Evolutionary conservation across 2,113 vertebrate species (phyloP).

Genomic region (Grallaria varia): DNA sequence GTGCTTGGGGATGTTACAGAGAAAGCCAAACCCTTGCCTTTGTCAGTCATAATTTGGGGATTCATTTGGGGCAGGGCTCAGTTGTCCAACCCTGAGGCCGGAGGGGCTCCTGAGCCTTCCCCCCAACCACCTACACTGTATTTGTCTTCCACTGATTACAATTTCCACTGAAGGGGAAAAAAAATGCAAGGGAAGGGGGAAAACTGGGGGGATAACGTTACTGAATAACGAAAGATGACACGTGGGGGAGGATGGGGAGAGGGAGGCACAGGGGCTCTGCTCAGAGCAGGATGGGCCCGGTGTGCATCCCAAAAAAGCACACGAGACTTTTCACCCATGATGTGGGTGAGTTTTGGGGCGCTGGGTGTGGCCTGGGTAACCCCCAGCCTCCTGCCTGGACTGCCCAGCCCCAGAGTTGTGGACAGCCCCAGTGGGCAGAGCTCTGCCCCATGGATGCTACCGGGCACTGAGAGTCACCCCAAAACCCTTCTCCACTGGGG

Average conservation of each 20-base stretch:
- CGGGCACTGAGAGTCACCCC: not conserved
- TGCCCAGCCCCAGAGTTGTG: not conserved
- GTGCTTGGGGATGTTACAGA: not conserved
- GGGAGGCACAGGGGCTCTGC: not conserved
- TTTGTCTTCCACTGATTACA: slow-evolving; percentile 57
- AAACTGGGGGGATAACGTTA: not conserved
- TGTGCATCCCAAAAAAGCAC: too few species aligned
- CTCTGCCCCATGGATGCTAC: not conserved
- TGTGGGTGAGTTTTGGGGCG: not conserved
- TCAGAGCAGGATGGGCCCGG: not conserved
- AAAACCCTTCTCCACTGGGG: too few species aligned
- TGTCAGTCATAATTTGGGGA: not conserved
- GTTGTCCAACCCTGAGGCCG: not conserved
- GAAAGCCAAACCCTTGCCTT: not conserved
- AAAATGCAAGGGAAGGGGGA: not conserved
- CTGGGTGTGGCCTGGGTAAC: not conserved
- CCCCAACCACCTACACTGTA: not conserved
- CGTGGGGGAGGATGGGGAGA: not conserved
- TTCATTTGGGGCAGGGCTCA: not conserved
- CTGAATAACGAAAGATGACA: not conserved
- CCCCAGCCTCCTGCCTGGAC: not conserved
- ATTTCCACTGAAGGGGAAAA: not conserved
- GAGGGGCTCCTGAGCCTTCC: not conserved
- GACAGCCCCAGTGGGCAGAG: accelerated
- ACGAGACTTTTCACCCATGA: accelerated